Evolutionary conservation across 2,113 vertebrate genomes (phyloP).

Genomic region (Pavo muticus): DNA sequence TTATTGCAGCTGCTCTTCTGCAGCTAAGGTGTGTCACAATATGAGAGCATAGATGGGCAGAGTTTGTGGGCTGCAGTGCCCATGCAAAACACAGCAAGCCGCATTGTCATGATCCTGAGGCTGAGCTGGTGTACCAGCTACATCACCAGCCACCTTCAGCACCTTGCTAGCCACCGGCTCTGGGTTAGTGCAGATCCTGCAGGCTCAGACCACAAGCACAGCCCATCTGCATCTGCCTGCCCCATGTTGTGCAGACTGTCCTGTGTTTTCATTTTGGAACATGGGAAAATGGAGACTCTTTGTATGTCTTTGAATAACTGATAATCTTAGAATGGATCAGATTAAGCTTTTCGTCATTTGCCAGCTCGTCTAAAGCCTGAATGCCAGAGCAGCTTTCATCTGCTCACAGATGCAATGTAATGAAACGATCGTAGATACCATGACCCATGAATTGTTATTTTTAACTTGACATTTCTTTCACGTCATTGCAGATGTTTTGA

Average conservation of each 20-base stretch:
- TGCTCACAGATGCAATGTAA: background rate
- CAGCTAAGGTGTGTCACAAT: fast-evolving
- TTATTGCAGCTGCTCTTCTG: background rate
- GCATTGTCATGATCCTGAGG: fast-evolving
- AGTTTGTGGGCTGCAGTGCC: background rate
- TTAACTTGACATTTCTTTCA: constrained; percentile 70
- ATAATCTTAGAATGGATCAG: constrained; percentile 27
- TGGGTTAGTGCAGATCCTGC: background rate
- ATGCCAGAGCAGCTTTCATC: constrained; percentile 4
- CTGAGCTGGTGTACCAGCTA: background rate
- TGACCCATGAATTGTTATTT: constrained; percentile 63
- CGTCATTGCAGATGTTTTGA: constrained; percentile 59
- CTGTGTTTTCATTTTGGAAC: background rate
- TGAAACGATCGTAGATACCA: constrained; percentile 24
- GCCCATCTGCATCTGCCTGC: background rate
- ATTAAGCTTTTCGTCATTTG: constrained; percentile 18
- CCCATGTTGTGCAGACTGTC: background rate
- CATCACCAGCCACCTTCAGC: background rate
- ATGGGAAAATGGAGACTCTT: background rate
- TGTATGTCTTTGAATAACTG: constrained; percentile 9
- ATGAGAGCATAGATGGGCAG: fast-evolving
- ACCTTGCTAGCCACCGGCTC: fast-evolving
- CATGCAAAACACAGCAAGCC: background rate
- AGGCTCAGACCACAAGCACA: background rate
- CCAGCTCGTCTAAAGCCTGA: background rate